Evolutionary conservation across 2,113 vertebrate species (phyloP).

Genomic region (Scatophagus argus): DNA sequence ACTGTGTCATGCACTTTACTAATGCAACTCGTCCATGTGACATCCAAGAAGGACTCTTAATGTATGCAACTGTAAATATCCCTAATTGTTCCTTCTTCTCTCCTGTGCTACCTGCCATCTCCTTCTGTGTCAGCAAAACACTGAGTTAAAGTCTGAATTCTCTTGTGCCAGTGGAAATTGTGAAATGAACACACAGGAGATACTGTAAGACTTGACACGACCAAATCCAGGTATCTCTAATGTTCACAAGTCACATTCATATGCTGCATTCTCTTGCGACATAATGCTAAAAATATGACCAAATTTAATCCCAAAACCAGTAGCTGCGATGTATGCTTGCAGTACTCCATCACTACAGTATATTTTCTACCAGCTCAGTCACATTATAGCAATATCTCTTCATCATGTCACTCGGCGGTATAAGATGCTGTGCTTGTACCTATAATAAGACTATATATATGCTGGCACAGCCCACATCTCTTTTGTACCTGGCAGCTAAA

Average conservation of each 20-base stretch:
- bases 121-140: neutral
- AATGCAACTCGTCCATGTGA: neutral
- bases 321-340: neutral
- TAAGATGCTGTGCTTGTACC: neutral
- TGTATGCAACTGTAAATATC: neutral
- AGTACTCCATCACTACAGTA: neutral
- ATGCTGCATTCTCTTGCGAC: neutral
- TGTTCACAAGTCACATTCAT: neutral
- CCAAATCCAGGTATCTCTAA: neutral
- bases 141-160: neutral
- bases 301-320: neutral
- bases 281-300: neutral
- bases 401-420: conserved; percentile 12
- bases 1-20: neutral
- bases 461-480: conserved; percentile 14
- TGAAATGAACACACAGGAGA: too few relatives aligned
- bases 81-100: neutral
- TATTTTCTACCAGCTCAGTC: conserved; percentile 8
- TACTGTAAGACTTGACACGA: neutral
- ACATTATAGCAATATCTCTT: conserved; percentile 3
- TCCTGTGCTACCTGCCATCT: neutral
- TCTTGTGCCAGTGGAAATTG: too few relatives aligned
- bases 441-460: conserved; percentile 47
- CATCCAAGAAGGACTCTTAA: neutral
- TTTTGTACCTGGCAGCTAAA: conserved; percentile 23